Evolutionary conservation across 2,797 vertebrate species (phyloP), one percentile per base, ranked within the genome.

Genomic region (Urophycis tenuis): DNA sequence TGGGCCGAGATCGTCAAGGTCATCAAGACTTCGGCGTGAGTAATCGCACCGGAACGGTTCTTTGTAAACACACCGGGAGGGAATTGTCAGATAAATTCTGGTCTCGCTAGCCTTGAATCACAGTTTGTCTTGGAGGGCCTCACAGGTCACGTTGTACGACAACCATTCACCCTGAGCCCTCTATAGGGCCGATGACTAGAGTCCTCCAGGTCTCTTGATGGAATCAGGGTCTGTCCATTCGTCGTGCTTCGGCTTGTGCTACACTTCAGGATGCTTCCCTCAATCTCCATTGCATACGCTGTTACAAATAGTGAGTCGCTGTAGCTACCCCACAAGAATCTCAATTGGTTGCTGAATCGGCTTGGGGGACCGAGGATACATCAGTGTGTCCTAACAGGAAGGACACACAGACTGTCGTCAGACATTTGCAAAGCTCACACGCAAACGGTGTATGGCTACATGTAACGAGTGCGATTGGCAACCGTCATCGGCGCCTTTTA

Each of bases 11-110:
- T 99, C 31, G 87, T 94, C 78, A 81, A 81, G 53, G 86, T 93
- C 81, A 88, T 99, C 32, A 92, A 89, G 77, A 76, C 88, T 11
- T 94, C 92, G 3, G 94, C 95, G 97, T 99, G 89, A 79, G 96
- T 29, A 10, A 67, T n/a, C 8, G 53, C 53, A 25, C 19, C 19
- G 12, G 0, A 14, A 17, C 19, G 19, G 11, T 45, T 17, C 1
- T 3, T 41, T 3, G 11, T 41, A 41, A 41, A 41, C 39, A 41
- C 39, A 41, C 39, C 39, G 15, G 45, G 6, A 22, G 45, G 45
- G 45, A 49, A 49, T 22, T 7, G 45, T 49, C 45, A 19, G 6
- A 19, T 49, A 15, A 41, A 3, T 49, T 19, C 15, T 19, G 6
- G 22, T 60, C 19, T 60, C n/a, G 49, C 49, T 60, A 22, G 22